These are phyloP conservation scores for Fabriciana adippe DNA, from an alignment of 2,888 invertebrate species.

Conservation along the genomic window DNA sequence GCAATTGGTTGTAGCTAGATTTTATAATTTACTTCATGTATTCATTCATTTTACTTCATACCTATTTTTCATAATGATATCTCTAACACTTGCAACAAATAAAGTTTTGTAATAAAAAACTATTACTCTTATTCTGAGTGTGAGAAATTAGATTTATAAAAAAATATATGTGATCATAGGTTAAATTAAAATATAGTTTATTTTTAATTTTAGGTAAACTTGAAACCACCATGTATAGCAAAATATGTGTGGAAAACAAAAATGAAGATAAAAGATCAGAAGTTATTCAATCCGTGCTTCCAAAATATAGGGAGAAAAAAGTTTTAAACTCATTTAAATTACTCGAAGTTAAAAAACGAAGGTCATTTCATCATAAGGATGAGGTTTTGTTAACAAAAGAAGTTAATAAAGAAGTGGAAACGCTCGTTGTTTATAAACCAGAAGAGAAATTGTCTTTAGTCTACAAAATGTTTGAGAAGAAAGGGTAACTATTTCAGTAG, in stretches of 20 bases:
- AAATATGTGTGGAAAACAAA: slow-evolving; percentile 55
- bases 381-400: slow-evolving; percentile 63
- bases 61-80: no score
- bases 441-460: slow-evolving; percentile 56
- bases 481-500: slow-evolving; percentile 30
- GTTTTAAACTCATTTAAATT: slow-evolving; percentile 47
- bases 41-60: no score
- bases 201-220: slow-evolving; percentile 44
- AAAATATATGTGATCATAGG: no score
- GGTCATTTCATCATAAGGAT: slow-evolving; percentile 40
- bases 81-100: no score
- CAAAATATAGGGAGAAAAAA: slow-evolving; percentile 65
- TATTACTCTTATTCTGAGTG: no score
- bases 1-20: not conserved
- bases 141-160: no score
- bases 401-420: slow-evolving; percentile 56
- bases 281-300: slow-evolving; percentile 62
- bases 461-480: slow-evolving; percentile 51
- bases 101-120: no score
- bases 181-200: not conserved
- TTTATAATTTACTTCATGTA: no score
- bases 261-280: slow-evolving; percentile 61
- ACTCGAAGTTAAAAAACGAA: slow-evolving; percentile 36
- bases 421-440: slow-evolving; percentile 63
- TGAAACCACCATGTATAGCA: slow-evolving; percentile 66